Evolutionary conservation across 2,113 vertebrate species (phyloP).

Genomic region (Gymnobelideus leadbeateri): DNA sequence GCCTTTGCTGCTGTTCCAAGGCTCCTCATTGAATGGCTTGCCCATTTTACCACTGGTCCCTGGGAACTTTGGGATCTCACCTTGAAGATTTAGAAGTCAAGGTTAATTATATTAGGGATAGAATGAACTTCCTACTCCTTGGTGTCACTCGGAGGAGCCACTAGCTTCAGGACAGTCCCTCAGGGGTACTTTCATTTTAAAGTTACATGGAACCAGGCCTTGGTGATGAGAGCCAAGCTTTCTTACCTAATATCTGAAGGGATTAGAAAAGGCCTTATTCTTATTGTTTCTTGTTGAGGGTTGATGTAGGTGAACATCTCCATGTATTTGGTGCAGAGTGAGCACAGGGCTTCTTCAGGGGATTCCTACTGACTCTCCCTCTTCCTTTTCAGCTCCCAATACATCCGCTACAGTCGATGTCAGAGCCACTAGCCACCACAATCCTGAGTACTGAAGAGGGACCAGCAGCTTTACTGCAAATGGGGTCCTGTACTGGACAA

Average conservation of each 20-base stretch:
- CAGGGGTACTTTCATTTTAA: too few relatives aligned
- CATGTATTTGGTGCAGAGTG: not conserved
- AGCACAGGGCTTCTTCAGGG: not conserved
- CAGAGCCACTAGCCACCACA: slow-evolving; percentile 51
- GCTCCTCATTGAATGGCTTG: too few relatives aligned
- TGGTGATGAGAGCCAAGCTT: not conserved
- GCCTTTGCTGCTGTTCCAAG: too few relatives aligned
- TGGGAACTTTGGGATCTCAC: not conserved
- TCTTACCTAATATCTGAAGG: not conserved
- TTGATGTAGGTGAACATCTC: not conserved
- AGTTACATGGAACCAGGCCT: not conserved
- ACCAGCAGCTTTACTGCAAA: slow-evolving; percentile 31
- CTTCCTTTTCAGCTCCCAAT: slow-evolving; percentile 69
- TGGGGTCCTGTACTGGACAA: slow-evolving; percentile 71
- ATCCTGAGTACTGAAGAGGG: slow-evolving; percentile 73
- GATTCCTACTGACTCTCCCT: slow-evolving; percentile 6
- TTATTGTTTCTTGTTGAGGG: not conserved
- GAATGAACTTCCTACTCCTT: not conserved
- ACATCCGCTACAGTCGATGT: slow-evolving; percentile 53
- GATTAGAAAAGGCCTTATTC: not conserved
- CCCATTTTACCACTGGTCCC: not conserved
- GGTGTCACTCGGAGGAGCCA: not conserved
- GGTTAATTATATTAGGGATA: not conserved
- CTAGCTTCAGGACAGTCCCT: not conserved
- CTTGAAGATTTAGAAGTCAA: not conserved